phyloP scores from a whole-genome alignment of 92 coral and sea anemone genomes.

The Nematostella vectensis region DNA sequence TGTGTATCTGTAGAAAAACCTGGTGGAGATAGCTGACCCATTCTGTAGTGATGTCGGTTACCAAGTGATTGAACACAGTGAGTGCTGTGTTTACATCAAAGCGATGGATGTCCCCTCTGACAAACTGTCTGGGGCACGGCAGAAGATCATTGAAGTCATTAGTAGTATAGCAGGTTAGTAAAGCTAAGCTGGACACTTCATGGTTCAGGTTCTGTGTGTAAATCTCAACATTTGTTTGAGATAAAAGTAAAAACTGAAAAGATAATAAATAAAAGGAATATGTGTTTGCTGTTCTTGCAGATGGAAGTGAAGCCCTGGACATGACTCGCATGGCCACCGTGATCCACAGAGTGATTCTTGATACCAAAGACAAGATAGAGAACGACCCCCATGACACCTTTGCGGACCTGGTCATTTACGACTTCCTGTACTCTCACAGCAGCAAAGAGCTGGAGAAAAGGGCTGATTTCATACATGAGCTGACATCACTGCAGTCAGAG shows the following conservation, averaged over 20 bases:
- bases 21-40: constrained; percentile 88
- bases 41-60: constrained; percentile 78
- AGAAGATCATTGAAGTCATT: constrained; percentile 63
- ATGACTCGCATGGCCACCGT: constrained; percentile 83
- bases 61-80: constrained; percentile 56
- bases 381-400: constrained; percentile 80
- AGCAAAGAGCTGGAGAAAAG: constrained; percentile 51
- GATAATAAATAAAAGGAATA: no score
- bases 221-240: no score
- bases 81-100: constrained; percentile 60
- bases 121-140: constrained; percentile 60
- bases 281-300: no score
- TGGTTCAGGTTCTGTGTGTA: no score
- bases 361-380: constrained; percentile 74
- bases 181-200: no score
- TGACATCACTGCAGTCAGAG: constrained; percentile 48
- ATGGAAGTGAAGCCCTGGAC: constrained; percentile 56
- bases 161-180: no score
- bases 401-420: constrained; percentile 73
- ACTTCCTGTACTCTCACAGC: constrained; percentile 64
- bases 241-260: no score
- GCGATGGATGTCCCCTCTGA: constrained; percentile 77
- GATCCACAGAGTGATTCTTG: constrained; percentile 74
- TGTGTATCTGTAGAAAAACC: constrained; percentile 27
- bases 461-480: constrained; percentile 42